phyloP scores from a whole-genome alignment of 2,113 vertebrate species.

The Nymphicus hollandicus region DNA sequence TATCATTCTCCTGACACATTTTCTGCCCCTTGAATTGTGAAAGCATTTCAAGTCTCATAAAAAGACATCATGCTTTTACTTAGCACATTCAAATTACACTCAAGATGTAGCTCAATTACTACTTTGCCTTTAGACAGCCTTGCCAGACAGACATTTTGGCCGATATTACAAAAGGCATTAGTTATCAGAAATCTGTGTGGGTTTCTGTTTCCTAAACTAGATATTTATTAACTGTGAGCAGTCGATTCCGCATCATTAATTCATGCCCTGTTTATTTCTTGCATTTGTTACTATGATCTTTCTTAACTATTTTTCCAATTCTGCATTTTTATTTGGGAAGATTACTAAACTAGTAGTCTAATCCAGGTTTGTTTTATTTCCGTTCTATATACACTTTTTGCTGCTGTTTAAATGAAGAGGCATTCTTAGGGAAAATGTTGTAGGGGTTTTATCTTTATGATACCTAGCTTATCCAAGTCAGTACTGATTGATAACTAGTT shows the following conservation, averaged over 20 bases:
- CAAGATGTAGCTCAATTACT: not conserved
- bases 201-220: constrained; percentile 1
- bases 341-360: not conserved
- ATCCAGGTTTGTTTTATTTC: not conserved
- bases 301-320: not conserved
- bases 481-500: not conserved
- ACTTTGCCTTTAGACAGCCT: not conserved
- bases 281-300: not conserved
- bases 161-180: not conserved
- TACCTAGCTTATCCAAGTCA: not conserved
- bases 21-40: not conserved
- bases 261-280: not conserved
- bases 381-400: not conserved
- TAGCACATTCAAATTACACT: not conserved
- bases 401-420: not conserved
- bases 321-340: not conserved
- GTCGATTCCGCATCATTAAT: not conserved
- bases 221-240: not conserved
- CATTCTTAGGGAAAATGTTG: not conserved
- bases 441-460: not conserved
- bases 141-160: not conserved
- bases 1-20: fast-evolving
- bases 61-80: not conserved
- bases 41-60: not conserved
- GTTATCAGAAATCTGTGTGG: not conserved